Evolutionary conservation across 2,113 vertebrate species (phyloP).

Genomic region (Ceyx margarethae): DNA sequence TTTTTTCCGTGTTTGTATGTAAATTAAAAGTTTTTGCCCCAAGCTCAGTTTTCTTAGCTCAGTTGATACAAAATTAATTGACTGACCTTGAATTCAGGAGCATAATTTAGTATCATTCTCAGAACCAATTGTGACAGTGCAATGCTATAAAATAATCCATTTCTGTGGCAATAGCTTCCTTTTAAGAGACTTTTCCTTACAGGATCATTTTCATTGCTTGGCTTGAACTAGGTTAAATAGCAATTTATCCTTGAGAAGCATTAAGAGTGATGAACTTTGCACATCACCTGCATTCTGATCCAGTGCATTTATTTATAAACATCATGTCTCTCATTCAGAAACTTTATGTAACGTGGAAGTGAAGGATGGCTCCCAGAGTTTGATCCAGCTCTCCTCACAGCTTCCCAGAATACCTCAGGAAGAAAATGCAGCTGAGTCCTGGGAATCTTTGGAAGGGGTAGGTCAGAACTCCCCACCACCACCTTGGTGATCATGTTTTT

Average conservation of each 20-base stretch:
- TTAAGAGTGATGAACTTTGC: background rate
- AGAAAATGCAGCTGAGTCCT: conserved; percentile 91
- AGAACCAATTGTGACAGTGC: background rate
- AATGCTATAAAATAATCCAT: background rate
- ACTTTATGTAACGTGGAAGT: background rate
- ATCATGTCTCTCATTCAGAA: conserved; percentile 55
- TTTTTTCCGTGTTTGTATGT: rapidly evolving
- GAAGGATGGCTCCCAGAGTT: conserved; percentile 50
- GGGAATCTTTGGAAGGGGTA: conserved; percentile 90
- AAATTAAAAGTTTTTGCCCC: background rate
- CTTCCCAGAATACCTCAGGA: conserved; percentile 88
- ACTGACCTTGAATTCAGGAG: background rate
- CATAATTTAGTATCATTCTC: background rate
- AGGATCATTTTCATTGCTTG: background rate
- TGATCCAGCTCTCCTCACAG: conserved; percentile 74
- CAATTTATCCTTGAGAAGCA: background rate
- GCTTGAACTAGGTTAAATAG: background rate
- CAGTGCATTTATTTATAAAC: conserved; percentile 3
- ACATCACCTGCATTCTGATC: background rate
- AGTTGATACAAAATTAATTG: background rate
- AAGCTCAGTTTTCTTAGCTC: background rate
- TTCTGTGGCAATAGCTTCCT: background rate
- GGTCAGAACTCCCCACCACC: background rate
- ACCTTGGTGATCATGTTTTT: background rate
- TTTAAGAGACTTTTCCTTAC: background rate